Evolutionary conservation across 2,113 vertebrate genomes (phyloP).

Genomic region (Coturnix japonica): DNA sequence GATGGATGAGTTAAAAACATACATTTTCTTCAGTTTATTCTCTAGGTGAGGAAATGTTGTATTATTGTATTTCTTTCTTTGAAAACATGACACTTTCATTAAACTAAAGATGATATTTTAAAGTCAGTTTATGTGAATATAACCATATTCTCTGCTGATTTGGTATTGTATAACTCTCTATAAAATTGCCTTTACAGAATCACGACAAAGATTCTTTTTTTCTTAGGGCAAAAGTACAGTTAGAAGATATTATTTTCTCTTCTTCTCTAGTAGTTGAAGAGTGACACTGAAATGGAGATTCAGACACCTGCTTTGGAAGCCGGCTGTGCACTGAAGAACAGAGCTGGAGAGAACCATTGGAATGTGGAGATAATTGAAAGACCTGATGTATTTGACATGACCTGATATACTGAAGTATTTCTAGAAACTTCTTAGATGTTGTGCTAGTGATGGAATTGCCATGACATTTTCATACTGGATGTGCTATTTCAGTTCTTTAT

Average conservation of each 20-base stretch:
- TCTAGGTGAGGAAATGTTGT: not conserved
- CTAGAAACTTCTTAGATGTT: not conserved
- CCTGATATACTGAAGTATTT: not conserved
- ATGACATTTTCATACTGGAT: not conserved
- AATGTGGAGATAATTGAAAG: slow-evolving; percentile 39
- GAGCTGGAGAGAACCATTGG: not conserved
- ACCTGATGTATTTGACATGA: not conserved
- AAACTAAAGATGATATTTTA: slow-evolving; percentile 16
- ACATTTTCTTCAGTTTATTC: slow-evolving; percentile 11
- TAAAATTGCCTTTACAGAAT: slow-evolving; percentile 5
- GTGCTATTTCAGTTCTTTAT: not conserved
- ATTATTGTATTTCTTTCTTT: not conserved
- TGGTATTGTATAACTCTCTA: slow-evolving; percentile 16
- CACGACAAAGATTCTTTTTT: not conserved
- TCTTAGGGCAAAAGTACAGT: not conserved
- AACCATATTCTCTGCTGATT: not conserved
- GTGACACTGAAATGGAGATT: not conserved
- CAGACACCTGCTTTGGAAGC: not conserved
- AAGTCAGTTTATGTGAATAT: slow-evolving; percentile 4
- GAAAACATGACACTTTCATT: not conserved
- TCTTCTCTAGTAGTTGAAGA: not conserved
- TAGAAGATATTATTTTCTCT: not conserved
- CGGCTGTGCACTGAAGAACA: not conserved
- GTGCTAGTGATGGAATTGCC: not conserved
- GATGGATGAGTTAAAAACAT: slow-evolving; percentile 1